These are phyloP conservation scores for Lasioglossum pauxillum DNA, from an alignment of 2,888 invertebrate genomes.

Conservation along the genomic window DNA sequence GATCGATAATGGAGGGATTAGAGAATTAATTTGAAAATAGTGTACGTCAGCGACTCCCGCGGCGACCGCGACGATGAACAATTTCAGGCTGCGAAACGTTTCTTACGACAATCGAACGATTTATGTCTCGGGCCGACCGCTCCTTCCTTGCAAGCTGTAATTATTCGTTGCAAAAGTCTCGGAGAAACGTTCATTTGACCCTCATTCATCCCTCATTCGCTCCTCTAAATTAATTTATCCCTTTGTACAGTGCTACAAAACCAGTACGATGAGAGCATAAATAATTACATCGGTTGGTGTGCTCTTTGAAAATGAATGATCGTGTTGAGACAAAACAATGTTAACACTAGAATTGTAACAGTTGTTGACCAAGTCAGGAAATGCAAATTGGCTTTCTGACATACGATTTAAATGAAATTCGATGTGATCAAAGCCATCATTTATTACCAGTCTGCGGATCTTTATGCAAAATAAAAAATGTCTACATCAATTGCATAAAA, in stretches of 20 bases:
- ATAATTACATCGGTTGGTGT: background rate
- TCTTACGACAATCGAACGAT: background rate
- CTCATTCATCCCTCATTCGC: background rate
- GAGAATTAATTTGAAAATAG: conserved; percentile 59
- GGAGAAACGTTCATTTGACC: background rate
- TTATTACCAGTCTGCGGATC: no score
- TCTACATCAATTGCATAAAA: no score
- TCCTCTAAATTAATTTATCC: background rate
- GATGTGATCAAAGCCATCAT: no score
- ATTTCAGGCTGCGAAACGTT: background rate
- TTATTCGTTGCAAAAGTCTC: background rate
- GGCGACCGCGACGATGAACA: background rate
- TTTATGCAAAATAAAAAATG: no score
- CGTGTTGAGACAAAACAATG: background rate
- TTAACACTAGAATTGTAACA: background rate
- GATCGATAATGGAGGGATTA: conserved; percentile 57
- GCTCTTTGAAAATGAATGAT: background rate
- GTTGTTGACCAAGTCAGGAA: background rate
- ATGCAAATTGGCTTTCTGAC: background rate
- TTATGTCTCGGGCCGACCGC: background rate
- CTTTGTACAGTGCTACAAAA: background rate
- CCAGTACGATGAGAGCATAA: background rate
- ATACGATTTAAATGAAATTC: background rate
- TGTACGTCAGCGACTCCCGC: conserved; percentile 3
- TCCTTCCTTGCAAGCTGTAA: background rate